These are phyloP conservation scores for Lepetodrilus schrolli DNA, from an alignment of 2,888 invertebrate genomes.

Conservation along the genomic window DNA sequence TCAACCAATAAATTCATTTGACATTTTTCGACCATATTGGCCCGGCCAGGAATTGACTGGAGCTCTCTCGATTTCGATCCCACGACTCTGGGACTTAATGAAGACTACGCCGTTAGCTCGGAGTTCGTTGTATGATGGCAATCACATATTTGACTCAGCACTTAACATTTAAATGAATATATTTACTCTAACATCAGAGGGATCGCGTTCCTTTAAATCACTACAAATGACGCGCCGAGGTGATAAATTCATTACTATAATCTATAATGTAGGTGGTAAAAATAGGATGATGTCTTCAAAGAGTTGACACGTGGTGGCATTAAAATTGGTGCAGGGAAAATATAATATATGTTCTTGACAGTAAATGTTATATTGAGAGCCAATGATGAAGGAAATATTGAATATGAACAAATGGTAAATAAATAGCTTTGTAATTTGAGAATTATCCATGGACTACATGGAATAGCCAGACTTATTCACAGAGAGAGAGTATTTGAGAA, in stretches of 20 bases:
- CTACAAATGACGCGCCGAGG: background rate
- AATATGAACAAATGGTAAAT: too few species aligned
- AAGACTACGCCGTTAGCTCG: background rate
- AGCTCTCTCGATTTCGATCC: background rate
- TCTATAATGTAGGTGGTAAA: too few species aligned
- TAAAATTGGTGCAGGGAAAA: too few species aligned
- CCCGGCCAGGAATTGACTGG: background rate
- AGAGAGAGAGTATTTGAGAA: too few species aligned
- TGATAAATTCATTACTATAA: conserved; percentile 10
- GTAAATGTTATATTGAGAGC: too few species aligned
- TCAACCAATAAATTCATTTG: conserved; percentile 20
- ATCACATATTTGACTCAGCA: background rate
- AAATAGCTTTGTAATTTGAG: too few species aligned
- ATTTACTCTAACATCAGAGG: background rate
- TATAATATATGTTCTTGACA: too few species aligned
- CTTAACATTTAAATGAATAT: conserved; percentile 22
- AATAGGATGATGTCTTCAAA: too few species aligned
- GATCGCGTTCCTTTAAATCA: background rate
- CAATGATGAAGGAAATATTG: too few species aligned
- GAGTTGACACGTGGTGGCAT: too few species aligned
- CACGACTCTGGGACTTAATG: background rate
- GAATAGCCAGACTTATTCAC: too few species aligned
- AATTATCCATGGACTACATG: too few species aligned
- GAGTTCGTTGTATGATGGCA: conserved; percentile 4
- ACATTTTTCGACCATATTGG: conserved; percentile 27